Evolutionary conservation across 2,797 vertebrate species (phyloP).

Genomic region (Ceryle rudis): DNA sequence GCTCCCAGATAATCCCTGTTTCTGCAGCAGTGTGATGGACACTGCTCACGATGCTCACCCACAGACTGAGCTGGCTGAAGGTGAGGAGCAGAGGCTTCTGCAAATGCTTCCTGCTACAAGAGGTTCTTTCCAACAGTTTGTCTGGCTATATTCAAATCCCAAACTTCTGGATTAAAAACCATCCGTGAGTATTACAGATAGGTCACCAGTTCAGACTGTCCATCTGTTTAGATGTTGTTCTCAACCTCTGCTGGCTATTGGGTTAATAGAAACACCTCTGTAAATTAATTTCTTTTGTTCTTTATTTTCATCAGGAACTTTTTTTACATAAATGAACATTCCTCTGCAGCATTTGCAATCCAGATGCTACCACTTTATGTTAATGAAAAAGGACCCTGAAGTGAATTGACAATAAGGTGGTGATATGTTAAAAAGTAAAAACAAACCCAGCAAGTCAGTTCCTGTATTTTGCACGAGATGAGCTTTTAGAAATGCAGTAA

Average conservation of each 20-base stretch:
- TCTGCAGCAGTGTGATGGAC: background rate
- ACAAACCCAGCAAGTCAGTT: background rate
- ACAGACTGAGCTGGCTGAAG: background rate
- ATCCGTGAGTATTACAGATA: accelerated
- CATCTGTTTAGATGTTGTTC: background rate
- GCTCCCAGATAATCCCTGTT: background rate
- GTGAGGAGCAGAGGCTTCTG: background rate
- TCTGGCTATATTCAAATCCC: background rate
- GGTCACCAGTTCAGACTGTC: background rate
- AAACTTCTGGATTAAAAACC: background rate
- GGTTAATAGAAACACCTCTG: background rate
- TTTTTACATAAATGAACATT: background rate
- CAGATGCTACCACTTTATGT: background rate
- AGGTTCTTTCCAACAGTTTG: background rate
- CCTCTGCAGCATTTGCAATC: background rate
- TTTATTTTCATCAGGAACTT: background rate
- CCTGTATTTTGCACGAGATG: background rate
- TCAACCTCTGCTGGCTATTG: background rate
- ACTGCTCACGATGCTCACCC: background rate
- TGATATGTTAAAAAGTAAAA: background rate
- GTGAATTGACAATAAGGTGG: background rate
- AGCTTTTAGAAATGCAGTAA: background rate
- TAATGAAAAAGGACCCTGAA: background rate
- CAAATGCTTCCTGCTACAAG: background rate
- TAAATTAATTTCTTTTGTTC: background rate